Conservation (phyloP, 1,140 invertebrate species). For the Bradynema listronoti region DNA sequence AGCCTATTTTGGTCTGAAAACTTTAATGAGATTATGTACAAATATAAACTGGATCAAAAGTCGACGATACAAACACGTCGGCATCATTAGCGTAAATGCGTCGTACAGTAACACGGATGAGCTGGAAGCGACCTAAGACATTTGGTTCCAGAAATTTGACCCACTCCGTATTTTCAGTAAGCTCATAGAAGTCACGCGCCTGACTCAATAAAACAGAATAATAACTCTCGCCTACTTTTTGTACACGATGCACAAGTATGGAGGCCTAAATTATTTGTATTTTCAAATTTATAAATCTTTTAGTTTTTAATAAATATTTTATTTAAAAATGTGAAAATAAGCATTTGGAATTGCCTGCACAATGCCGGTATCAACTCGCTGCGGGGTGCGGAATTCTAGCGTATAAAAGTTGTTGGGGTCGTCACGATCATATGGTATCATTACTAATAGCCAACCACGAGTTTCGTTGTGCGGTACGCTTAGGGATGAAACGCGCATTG, state of each 20-base stretch:
- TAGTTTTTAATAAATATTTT: background rate
- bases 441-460: slow-evolving; percentile 48
- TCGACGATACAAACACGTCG: slow-evolving; percentile 29
- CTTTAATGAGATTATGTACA: too few relatives aligned
- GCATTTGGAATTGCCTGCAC: slow-evolving; percentile 16
- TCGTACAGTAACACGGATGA: slow-evolving; percentile 39
- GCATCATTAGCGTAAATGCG: slow-evolving; percentile 32
- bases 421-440: slow-evolving; percentile 49
- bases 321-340: background rate
- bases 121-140: slow-evolving; percentile 36
- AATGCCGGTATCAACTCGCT: slow-evolving; percentile 45
- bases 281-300: background rate
- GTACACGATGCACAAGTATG: slow-evolving; percentile 49
- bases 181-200: slow-evolving; percentile 45
- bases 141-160: slow-evolving; percentile 37
- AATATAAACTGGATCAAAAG: slow-evolving; percentile 21
- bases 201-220: slow-evolving; percentile 51
- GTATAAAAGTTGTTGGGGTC: slow-evolving; percentile 51
- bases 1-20: too few relatives aligned
- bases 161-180: slow-evolving; percentile 51
- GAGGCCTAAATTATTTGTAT: slow-evolving; percentile 29
- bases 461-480: slow-evolving; percentile 48
- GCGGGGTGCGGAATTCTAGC: slow-evolving; percentile 45
- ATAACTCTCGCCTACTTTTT: slow-evolving; percentile 39
- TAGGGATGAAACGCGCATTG: slow-evolving; percentile 48